These are phyloP conservation scores for Nemopilema nomurai DNA, from an alignment of 30 jellyfish, hydroid and myxozoan genomes.

Conservation along the genomic window DNA sequence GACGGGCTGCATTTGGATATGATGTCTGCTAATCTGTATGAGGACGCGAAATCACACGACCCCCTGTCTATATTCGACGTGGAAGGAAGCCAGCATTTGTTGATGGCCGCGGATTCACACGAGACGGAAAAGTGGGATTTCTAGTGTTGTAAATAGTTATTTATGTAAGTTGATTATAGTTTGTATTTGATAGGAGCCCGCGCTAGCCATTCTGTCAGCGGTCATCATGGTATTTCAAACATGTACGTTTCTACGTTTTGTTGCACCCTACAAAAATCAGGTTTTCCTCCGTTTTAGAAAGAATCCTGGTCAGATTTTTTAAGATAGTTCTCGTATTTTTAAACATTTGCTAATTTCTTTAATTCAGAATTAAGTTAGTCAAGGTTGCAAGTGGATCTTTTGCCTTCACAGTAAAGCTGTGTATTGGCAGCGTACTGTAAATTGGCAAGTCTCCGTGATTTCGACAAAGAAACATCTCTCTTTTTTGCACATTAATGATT, in stretches of 20 bases:
- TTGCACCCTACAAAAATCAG: background rate
- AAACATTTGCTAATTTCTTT: background rate
- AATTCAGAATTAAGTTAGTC: background rate
- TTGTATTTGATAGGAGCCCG: too few relatives aligned
- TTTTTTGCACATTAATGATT: background rate
- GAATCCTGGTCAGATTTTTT: background rate
- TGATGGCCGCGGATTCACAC: constrained; percentile 51
- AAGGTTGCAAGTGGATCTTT: background rate
- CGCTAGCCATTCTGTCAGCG: too few relatives aligned
- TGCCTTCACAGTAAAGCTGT: background rate
- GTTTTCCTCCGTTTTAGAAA: background rate
- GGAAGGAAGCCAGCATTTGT: constrained; percentile 35
- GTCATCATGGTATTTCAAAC: background rate
- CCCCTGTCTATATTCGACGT: constrained; percentile 50
- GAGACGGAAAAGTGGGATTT: constrained; percentile 67
- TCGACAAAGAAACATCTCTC: background rate
- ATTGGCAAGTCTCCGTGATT: background rate
- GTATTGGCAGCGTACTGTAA: background rate
- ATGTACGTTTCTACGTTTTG: background rate
- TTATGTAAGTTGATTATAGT: background rate
- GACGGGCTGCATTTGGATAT: constrained; percentile 24
- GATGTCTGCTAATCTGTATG: constrained; percentile 31
- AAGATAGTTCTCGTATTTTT: background rate
- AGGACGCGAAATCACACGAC: constrained; percentile 46
- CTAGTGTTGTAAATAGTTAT: constrained; percentile 3